Evolutionary conservation across 2,113 vertebrate species (phyloP).

Genomic region (Ptilorrhoa leucosticta): DNA sequence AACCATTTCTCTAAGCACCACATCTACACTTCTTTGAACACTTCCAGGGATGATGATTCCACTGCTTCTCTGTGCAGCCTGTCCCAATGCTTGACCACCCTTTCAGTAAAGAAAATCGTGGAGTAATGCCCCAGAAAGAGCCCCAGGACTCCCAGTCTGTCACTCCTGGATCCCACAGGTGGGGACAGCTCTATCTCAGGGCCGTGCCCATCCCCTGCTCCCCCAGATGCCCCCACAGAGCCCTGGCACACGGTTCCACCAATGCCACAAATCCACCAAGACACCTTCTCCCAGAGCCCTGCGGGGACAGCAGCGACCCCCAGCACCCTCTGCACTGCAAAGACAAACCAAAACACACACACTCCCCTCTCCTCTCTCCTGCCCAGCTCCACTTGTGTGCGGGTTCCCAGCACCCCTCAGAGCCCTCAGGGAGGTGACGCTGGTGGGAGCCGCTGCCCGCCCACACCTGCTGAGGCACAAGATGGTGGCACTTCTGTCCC

Average conservation of each 20-base stretch:
- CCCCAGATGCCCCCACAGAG: neutral
- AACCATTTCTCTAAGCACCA: neutral
- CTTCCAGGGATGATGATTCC: neutral
- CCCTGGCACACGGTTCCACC: fast-evolving
- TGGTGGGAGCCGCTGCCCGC: neutral
- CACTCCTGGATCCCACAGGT: no score
- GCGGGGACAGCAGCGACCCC: neutral
- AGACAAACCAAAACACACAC: neutral
- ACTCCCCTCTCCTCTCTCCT: fast-evolving
- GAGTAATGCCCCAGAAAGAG: neutral
- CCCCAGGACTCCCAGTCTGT: no score
- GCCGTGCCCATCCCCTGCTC: no score
- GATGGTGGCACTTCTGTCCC: neutral
- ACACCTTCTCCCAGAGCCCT: neutral
- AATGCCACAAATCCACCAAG: neutral
- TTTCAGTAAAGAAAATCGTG: neutral
- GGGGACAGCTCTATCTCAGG: no score
- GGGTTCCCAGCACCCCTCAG: neutral
- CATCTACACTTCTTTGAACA: neutral
- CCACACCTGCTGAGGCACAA: fast-evolving
- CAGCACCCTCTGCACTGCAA: neutral
- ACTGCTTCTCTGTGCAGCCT: neutral
- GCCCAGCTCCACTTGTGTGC: fast-evolving
- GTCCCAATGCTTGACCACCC: no score
- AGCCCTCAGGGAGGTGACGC: fast-evolving